Conservation (phyloP, 2,797 vertebrate genomes). For the Smutsia gigantea region DNA sequence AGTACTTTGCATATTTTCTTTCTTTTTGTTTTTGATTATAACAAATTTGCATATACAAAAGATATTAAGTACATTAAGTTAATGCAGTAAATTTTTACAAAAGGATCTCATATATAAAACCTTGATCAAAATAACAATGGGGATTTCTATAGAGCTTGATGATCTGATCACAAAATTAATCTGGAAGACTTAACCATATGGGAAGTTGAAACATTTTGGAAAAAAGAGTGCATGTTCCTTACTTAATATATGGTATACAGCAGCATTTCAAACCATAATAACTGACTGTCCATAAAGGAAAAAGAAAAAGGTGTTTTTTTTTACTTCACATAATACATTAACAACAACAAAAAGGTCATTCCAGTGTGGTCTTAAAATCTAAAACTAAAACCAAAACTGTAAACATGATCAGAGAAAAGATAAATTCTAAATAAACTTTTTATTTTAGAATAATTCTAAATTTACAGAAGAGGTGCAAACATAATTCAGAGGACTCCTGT, state of each 20-base stretch:
- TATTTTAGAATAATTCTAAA: constrained; percentile 13
- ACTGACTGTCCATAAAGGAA: not conserved
- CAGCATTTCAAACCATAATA: not conserved
- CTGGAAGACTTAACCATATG: not conserved
- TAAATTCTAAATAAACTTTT: not conserved
- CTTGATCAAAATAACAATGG: not conserved
- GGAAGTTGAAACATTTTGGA: not conserved
- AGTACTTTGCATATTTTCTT: not conserved
- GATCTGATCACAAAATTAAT: not conserved
- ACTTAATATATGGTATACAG: not conserved
- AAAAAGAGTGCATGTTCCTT: not conserved
- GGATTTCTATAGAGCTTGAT: not conserved
- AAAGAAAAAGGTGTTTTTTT: not conserved
- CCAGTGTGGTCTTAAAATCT: not conserved
- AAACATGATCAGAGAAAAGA: not conserved
- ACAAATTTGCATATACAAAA: not conserved
- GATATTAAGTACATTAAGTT: not conserved
- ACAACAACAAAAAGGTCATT: not conserved
- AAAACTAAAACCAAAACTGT: constrained; percentile 19
- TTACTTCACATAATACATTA: not conserved
- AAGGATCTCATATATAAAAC: not conserved
- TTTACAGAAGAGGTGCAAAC: not conserved
- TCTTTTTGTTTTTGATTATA: constrained; percentile 8
- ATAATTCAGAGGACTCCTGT: not conserved
- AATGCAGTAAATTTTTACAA: not conserved